A percentile compares a stretch with the other conserved stretches of the same genome.
Evolutionary conservation across 2,797 vertebrate genomes (phyloP).

Genomic region (Serranus cabrilla): DNA sequence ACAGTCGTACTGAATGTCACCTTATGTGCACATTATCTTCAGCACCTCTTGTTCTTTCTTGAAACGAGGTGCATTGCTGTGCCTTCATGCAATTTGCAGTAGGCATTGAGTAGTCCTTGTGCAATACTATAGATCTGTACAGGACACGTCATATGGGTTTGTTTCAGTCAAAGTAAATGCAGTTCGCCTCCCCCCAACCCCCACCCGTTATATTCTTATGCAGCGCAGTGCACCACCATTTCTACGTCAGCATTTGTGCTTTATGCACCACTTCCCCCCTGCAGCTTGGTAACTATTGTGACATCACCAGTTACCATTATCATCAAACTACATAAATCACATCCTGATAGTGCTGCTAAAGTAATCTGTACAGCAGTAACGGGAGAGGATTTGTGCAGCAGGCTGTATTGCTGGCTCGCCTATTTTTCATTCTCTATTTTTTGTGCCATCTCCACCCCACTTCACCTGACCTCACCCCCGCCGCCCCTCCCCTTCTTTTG

Average conservation of each 20-base stretch:
- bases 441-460: conserved; percentile 17
- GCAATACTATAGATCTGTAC: neutral
- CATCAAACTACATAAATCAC: conserved; percentile 6
- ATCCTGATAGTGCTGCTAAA: neutral
- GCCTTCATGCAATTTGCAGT: neutral
- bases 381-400: conserved; percentile 3
- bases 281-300: conserved; percentile 32
- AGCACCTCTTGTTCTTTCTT: neutral
- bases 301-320: conserved; percentile 42
- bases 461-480: conserved; percentile 52
- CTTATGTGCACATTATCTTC: neutral
- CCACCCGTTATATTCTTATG: neutral
- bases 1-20: neutral
- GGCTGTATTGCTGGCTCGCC: neutral
- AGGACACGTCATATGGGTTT: neutral
- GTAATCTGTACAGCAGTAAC: neutral
- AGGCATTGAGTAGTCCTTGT: neutral
- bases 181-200: neutral
- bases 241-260: neutral
- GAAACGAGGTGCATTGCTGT: neutral
- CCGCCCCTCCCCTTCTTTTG: neutral
- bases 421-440: conserved; percentile 2
- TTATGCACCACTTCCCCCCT: conserved; percentile 6
- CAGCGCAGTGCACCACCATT: conserved; percentile 34
- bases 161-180: conserved; percentile 10